Evolutionary conservation across 2,888 invertebrate species (phyloP).

Genomic region (Dasypogon diadema): DNA sequence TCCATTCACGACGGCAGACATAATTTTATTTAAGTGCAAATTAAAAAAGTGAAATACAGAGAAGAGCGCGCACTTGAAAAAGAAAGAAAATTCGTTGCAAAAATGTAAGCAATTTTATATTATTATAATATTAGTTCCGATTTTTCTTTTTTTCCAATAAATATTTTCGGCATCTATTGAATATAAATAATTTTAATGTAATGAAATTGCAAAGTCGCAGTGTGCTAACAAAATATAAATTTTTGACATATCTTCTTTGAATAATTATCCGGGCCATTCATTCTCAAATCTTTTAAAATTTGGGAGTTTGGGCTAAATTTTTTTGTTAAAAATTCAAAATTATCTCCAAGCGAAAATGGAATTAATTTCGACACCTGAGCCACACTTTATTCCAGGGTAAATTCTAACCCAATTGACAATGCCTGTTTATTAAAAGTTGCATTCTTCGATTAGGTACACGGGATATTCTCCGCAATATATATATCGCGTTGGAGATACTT

Average conservation of each 20-base stretch:
- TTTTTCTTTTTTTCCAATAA: no score
- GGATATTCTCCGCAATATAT: slow-evolving; percentile 83
- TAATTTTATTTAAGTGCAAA: no score
- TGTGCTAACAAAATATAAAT: not conserved
- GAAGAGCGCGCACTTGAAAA: no score
- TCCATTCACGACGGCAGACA: no score
- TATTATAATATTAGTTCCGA: no score
- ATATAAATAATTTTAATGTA: no score
- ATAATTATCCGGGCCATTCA: no score
- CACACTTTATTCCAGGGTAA: slow-evolving; percentile 82
- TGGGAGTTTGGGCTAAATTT: not conserved
- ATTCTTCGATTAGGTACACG: slow-evolving; percentile 81
- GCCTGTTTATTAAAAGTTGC: slow-evolving; percentile 18
- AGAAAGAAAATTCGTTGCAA: no score
- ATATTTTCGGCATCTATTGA: no score
- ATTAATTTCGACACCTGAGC: slow-evolving; percentile 72
- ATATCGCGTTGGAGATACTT: slow-evolving; percentile 80
- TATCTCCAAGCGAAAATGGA: slow-evolving; percentile 11
- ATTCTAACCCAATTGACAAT: slow-evolving; percentile 31
- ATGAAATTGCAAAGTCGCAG: not conserved
- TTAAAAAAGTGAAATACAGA: no score
- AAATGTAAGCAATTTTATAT: no score
- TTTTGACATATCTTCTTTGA: not conserved
- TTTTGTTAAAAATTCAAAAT: slow-evolving; percentile 45
- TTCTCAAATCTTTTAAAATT: no score